A percentile compares a stretch with the other conserved stretches of the same genome.
Conservation (phyloP, 2,888 invertebrate species). For the Melieria picta region DNA sequence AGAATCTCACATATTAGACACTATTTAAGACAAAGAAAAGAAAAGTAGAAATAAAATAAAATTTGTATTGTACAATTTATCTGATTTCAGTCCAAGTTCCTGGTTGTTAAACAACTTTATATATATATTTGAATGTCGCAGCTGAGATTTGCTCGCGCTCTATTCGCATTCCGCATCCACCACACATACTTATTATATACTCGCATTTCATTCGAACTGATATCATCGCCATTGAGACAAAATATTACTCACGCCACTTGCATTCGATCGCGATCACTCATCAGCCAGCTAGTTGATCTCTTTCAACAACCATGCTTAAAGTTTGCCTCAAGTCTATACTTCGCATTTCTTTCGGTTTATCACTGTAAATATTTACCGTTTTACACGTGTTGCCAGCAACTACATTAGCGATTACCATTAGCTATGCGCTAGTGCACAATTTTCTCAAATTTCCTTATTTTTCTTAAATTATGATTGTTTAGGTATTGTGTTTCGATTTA, state of each 20-base stretch:
- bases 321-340: too few species aligned
- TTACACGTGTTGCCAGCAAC: too few species aligned
- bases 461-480: too few species aligned
- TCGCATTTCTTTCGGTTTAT: too few species aligned
- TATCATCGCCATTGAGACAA: background rate
- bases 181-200: constrained; percentile 18
- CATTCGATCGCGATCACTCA: constrained; percentile 1
- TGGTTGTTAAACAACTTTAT: background rate
- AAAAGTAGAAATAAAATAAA: constrained; percentile 15
- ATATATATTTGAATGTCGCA: too few species aligned
- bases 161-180: constrained; percentile 25
- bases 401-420: too few species aligned
- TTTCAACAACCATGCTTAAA: constrained; percentile 24
- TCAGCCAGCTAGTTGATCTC: constrained; percentile 38
- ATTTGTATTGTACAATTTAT: constrained; percentile 22
- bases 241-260: background rate
- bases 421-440: too few species aligned
- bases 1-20: too few species aligned
- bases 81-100: constrained; percentile 35
- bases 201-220: background rate
- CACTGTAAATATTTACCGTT: too few species aligned
- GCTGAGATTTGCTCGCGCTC: background rate
- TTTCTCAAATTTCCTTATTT: too few species aligned
- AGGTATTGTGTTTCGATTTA: too few species aligned
- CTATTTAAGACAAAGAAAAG: background rate